These are phyloP conservation scores for Patagioenas fasciata DNA, from an alignment of 2,113 vertebrate genomes.

Conservation along the genomic window DNA sequence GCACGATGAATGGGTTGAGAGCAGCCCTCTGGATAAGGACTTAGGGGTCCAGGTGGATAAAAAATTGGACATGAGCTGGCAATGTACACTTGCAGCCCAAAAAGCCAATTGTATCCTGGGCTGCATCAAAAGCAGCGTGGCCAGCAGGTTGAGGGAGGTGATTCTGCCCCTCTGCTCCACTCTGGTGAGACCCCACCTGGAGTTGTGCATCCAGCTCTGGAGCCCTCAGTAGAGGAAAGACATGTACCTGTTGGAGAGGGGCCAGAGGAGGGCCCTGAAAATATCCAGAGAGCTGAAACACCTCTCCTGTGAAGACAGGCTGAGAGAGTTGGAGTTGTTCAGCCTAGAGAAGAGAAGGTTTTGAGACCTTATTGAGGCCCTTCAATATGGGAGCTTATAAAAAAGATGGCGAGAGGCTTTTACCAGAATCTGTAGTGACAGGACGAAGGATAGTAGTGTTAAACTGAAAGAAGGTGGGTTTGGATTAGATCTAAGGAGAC, in stretches of 20 bases:
- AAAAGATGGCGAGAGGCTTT: background rate
- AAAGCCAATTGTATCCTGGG: background rate
- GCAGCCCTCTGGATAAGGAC: background rate
- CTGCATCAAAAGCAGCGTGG: background rate
- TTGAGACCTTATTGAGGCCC: too few relatives aligned
- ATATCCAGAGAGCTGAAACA: too few relatives aligned
- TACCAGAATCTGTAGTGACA: background rate
- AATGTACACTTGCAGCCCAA: background rate
- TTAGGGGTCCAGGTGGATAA: background rate
- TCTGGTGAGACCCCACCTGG: too few relatives aligned
- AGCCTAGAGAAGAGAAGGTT: background rate
- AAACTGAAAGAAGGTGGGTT: background rate
- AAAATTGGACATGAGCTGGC: fast-evolving
- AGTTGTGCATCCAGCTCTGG: too few relatives aligned
- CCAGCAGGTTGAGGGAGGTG: background rate
- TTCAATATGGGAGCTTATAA: too few relatives aligned
- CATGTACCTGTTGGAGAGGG: too few relatives aligned
- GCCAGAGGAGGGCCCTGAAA: too few relatives aligned
- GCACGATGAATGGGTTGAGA: background rate
- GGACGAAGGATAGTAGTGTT: background rate
- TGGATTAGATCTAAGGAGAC: background rate
- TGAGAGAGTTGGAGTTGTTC: background rate
- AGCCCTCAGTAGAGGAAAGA: too few relatives aligned
- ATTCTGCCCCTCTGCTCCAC: too few relatives aligned
- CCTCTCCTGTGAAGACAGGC: background rate